Percentiles rank a stretch among this genome's conserved stretches.
phyloP scores from a whole-genome alignment of 1,140 invertebrate genomes.

The Drosophila ohnishii region DNA sequence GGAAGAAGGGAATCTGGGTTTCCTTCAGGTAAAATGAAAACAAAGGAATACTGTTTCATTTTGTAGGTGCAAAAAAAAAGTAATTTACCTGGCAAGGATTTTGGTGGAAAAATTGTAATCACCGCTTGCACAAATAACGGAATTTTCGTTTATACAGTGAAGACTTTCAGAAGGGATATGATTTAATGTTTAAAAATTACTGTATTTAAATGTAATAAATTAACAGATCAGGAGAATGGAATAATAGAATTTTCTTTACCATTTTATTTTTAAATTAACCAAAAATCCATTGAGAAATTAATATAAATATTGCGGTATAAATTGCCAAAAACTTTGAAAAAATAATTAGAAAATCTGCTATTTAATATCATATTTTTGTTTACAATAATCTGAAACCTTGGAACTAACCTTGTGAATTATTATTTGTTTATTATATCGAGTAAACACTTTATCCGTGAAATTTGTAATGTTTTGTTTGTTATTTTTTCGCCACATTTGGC shows the following conservation, averaged over 20 bases:
- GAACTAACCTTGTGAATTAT: not conserved
- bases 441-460: not conserved
- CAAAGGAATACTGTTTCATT: not conserved
- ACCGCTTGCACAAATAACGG: constrained; percentile 1
- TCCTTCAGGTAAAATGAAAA: constrained; percentile 4
- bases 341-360: too few relatives aligned
- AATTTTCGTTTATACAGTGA: not conserved
- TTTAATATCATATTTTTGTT: too few relatives aligned
- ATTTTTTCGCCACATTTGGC: constrained; percentile 19
- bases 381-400: not conserved
- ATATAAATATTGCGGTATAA: too few relatives aligned
- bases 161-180: not conserved
- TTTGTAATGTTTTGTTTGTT: not conserved
- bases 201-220: too few relatives aligned
- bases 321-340: too few relatives aligned
- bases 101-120: not conserved
- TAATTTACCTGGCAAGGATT: constrained; percentile 11
- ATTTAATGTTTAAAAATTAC: too few relatives aligned
- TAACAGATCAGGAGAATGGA: too few relatives aligned
- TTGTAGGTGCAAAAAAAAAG: not conserved
- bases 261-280: too few relatives aligned
- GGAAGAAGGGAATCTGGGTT: not conserved
- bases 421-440: not conserved
- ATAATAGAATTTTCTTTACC: too few relatives aligned
- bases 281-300: too few relatives aligned